A percentile compares a stretch with the other conserved stretches of the same genome.
Evolutionary conservation across 2,888 invertebrate species (phyloP).

Genomic region (Agriopis marginaria): DNA sequence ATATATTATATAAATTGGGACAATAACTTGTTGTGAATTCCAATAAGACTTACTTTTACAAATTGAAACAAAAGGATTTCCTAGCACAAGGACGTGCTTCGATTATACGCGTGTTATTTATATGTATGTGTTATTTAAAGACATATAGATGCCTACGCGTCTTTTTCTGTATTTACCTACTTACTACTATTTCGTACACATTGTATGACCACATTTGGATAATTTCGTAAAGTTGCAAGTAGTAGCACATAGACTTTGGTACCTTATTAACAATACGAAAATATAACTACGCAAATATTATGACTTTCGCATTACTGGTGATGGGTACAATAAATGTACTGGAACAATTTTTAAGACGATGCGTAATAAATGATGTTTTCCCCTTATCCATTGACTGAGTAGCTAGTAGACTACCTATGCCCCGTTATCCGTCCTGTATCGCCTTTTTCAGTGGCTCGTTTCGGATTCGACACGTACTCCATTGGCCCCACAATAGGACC

Average conservation of each 20-base stretch:
- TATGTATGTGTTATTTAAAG: background rate
- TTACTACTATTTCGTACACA: background rate
- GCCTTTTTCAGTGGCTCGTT: conserved; percentile 77
- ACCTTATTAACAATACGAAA: background rate
- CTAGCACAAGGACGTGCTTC: conserved; percentile 6
- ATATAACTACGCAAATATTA: conserved; percentile 5
- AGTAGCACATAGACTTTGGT: background rate
- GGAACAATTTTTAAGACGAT: conserved; percentile 9
- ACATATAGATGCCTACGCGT: background rate
- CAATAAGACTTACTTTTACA: conserved; percentile 14
- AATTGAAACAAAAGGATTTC: conserved; percentile 32
- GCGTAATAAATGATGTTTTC: conserved; percentile 44
- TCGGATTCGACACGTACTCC: conserved; percentile 82
- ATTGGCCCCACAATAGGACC: conserved; percentile 75
- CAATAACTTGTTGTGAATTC: conserved; percentile 24
- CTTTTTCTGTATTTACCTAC: background rate
- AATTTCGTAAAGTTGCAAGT: background rate
- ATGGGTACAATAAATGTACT: background rate
- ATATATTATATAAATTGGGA: conserved; percentile 2
- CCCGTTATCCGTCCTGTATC: conserved; percentile 81
- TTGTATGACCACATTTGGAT: background rate
- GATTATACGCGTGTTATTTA: background rate
- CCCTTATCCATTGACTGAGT: conserved; percentile 62
- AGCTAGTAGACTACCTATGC: conserved; percentile 39
- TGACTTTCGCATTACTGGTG: conserved; percentile 3